Base-by-base conservation (phyloP, 2,113 vertebrate genomes). In the Apodemus speciosus region DNA sequence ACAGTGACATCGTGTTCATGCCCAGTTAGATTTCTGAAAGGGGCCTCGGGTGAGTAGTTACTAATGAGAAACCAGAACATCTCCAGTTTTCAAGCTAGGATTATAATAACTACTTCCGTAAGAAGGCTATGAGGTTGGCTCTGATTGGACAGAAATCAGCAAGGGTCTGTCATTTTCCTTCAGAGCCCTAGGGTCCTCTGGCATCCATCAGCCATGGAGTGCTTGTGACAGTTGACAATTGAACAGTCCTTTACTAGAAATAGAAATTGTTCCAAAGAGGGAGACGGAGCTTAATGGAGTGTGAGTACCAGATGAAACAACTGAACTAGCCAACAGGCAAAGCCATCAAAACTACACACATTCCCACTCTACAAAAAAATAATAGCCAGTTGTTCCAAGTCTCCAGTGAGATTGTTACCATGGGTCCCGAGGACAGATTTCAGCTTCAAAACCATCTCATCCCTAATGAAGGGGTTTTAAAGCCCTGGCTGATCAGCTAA, bases 381-480 rank as follows among this genome's bases (percentile, higher is more conserved):
- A 56, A 56, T 53, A 49, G 83, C 15, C 40, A 3, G 16, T 73
- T 68, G 56, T 92, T 84, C 89, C 51, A 85, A 80, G 13, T n/a
- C 83, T 66, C 68, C 35, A 73, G 23, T 69, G 60, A 81, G 56
- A 91, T 14, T 64, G 3, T 94, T 94, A 79, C 66, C 58, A 0
- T 11, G 38, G 69, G 9, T 84, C 95, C 77, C 88, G 43, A 90
- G 38, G 96, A 43, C 49, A 71, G 80, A 75, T 92, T 97, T 88
- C 90, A 62, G 18, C 96, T 97, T 62, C 20, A 92, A 66, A 96
- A 69, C 8, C 0, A 51, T 88, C 66, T 94, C 56, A 86, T 95
- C 46, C 93, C 90, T 71, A 58, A 76, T n/a, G n/a, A 96, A 95
- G 81, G 62, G 66, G 32, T 94, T 95, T 96, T 58, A 95, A 88